Base-by-base conservation (phyloP, 2,888 invertebrate species). In the Cacoxenus indagator region DNA sequence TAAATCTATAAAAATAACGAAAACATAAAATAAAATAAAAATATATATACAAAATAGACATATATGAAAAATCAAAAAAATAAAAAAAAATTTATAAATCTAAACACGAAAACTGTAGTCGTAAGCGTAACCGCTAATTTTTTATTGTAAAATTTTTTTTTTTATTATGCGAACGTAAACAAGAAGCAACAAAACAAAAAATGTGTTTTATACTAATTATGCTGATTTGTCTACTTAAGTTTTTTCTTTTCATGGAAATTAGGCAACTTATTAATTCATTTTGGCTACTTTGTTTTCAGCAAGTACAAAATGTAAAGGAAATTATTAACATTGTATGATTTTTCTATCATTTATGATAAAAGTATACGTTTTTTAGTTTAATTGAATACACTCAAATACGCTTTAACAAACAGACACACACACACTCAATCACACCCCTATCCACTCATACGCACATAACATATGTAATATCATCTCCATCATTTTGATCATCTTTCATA, bases 1-100 rank as follows among this genome's bases (percentile, higher is more conserved):
- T 66, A 67, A 69, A 70, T 68, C 69, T 66, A 72, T 65, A 67
- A 51, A 73, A 64, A 77, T 68, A 73, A 43, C 24, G 43, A 65
- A 67, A 69, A 64, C 19, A 64, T 37, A 48, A 17, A 48, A 29
- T 17, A 24, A 66, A 43, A 66, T 68, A 72, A 67, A 75, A 48
- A 72, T 55, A 72, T 65, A 72, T 68, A 66, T 37, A 70, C 67
- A 69, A 67, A 69, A 67, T 70, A 64, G n/a, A 64, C 27, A 64
- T 22, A 64, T 29, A 22, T 29, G 55, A 54, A 24, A 14, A 59
- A 29, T n/a, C n/a, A n/a, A 24, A 46, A 46, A 62, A 57, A 62
- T 43, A 11, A 29, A 19, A 37, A 8, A 59, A 31, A 11, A 17
- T n/a, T 24, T 57, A 2, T 22, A 8, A 37, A 37, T 26, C 17